Conservation (phyloP, 2,113 vertebrate genomes). For the Percina caprodes region DNA sequence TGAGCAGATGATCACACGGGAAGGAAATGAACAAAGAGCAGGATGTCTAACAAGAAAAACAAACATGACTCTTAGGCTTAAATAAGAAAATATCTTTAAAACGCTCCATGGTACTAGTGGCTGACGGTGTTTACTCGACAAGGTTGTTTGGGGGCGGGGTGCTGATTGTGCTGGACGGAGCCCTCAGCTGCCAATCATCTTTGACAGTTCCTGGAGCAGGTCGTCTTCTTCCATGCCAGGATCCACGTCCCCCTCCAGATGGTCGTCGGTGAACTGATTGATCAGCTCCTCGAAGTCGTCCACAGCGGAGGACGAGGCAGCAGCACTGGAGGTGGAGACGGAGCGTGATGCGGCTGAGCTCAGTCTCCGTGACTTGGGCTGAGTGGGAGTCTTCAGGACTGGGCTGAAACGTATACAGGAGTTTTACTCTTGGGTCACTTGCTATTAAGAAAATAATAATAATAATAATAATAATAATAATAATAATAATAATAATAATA, state of each 20-base stretch:
- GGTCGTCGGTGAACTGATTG: slow-evolving; percentile 93
- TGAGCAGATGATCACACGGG: not conserved
- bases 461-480: too few species aligned
- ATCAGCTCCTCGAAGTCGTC: slow-evolving; percentile 95
- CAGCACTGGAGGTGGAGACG: slow-evolving; percentile 55
- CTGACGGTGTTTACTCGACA: slow-evolving; percentile 7
- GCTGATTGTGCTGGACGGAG: not conserved
- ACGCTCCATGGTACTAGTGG: not conserved
- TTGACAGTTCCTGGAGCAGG: slow-evolving; percentile 93
- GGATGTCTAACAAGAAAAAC: slow-evolving; percentile 11
- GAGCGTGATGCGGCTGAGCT: slow-evolving; percentile 79
- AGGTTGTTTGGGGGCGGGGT: not conserved
- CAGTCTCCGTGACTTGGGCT: slow-evolving; percentile 80
- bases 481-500: too few species aligned
- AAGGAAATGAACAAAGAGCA: slow-evolving; percentile 22
- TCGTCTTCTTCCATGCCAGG: slow-evolving; percentile 93
- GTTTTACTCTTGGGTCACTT: too few species aligned
- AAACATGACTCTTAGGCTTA: slow-evolving; percentile 15
- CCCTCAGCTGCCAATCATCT: slow-evolving; percentile 94
- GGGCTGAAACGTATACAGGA: slow-evolving; percentile 47
- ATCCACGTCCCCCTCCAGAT: slow-evolving; percentile 90
- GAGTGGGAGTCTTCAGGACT: slow-evolving; percentile 49
- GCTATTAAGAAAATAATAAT: not conserved
- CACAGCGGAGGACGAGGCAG: slow-evolving; percentile 71
- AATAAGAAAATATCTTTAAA: not conserved